phyloP scores from a whole-genome alignment of 2,113 vertebrate genomes.

The Apus apus region DNA sequence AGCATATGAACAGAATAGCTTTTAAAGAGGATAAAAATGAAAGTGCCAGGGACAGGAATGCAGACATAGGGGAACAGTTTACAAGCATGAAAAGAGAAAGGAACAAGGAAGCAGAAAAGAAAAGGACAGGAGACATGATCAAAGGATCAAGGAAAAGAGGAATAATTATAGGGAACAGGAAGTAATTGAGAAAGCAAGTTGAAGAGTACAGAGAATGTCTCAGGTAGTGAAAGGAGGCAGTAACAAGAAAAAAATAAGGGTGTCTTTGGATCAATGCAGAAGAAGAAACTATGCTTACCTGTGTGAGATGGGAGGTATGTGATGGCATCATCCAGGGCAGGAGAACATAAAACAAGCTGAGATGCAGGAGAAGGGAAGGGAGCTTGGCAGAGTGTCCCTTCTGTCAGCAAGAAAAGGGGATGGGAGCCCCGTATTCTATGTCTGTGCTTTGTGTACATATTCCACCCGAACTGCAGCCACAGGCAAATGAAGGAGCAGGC shows the following conservation, averaged over 20 bases:
- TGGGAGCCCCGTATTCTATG: background rate
- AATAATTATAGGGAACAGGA: background rate
- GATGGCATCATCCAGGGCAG: background rate
- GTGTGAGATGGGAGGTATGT: background rate
- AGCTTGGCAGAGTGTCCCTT: background rate
- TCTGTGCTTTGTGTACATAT: slow-evolving; percentile 42
- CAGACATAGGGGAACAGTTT: background rate
- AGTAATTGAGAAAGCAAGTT: background rate
- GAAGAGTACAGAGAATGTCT: background rate
- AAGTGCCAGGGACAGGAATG: background rate
- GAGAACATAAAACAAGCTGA: background rate
- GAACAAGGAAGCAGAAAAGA: background rate
- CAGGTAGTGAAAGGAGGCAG: background rate
- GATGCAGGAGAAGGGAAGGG: background rate
- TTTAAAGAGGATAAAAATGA: background rate
- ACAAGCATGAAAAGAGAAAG: background rate
- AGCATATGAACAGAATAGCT: background rate
- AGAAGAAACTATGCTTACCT: slow-evolving; percentile 12
- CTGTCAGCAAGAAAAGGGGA: background rate
- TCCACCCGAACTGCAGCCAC: background rate
- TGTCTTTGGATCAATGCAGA: background rate
- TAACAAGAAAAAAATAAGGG: background rate
- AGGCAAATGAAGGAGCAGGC: background rate
- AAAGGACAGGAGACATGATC: background rate
- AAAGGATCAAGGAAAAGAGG: background rate